A percentile compares a stretch with the other conserved stretches of the same genome.
phyloP scores from a whole-genome alignment of 2,888 invertebrate species.

The Chesias legatella region DNA sequence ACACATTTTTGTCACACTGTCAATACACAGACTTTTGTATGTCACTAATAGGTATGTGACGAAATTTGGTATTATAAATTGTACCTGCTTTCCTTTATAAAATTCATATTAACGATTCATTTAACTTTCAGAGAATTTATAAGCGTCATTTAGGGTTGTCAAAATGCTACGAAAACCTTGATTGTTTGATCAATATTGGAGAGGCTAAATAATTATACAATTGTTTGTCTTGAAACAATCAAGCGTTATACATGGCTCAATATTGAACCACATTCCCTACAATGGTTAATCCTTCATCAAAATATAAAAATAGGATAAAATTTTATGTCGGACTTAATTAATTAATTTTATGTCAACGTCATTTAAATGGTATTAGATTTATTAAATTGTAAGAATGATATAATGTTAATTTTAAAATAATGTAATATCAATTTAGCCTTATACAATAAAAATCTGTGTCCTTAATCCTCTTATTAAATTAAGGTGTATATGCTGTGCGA shows the following conservation, averaged over 20 bases:
- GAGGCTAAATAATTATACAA: slow-evolving; percentile 7
- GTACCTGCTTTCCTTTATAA: too few relatives aligned
- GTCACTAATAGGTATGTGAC: too few relatives aligned
- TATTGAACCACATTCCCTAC: slow-evolving; percentile 26
- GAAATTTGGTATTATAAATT: too few relatives aligned
- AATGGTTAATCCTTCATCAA: slow-evolving; percentile 11
- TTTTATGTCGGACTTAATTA: slow-evolving; percentile 19
- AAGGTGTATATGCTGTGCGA: background rate
- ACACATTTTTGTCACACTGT: background rate
- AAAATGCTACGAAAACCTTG: background rate
- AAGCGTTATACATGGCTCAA: slow-evolving; percentile 22
- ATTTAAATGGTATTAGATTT: slow-evolving; percentile 6
- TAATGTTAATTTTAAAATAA: background rate
- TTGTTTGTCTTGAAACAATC: slow-evolving; percentile 7
- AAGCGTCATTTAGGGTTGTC: slow-evolving; percentile 9
- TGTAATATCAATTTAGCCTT: slow-evolving; percentile 9
- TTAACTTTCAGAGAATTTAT: too few relatives aligned
- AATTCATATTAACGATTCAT: background rate
- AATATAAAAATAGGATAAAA: slow-evolving; percentile 20
- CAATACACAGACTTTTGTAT: too few relatives aligned
- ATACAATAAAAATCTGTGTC: background rate
- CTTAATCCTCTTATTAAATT: background rate
- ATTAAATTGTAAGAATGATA: slow-evolving; percentile 6
- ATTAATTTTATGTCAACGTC: slow-evolving; percentile 17
- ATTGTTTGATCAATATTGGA: slow-evolving; percentile 10